Base-by-base conservation (phyloP, 2,888 invertebrate genomes). In the Macrophya alboannulata region DNA sequence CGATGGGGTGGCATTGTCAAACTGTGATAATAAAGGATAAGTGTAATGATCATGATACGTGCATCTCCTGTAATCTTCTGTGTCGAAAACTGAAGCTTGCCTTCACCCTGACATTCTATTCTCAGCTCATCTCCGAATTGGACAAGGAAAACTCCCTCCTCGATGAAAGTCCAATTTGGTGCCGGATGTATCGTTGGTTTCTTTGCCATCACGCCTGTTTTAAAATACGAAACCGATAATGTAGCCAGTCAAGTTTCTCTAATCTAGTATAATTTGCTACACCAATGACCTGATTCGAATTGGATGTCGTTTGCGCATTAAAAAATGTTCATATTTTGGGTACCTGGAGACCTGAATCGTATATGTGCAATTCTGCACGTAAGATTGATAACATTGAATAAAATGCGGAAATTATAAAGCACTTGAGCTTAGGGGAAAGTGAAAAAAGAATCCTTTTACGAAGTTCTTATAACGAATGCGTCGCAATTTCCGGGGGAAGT, bases 21-120 rank as follows among this genome's bases (percentile, higher is more conserved):
- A 62, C 12, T 4, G 62, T 9, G 4, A 62, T 21, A 10, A 62
- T 31, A 2, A 31, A 12, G 12, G 0, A 62, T 62, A 2, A 62
- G 25, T 25, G 21, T 62, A 43, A 55, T n/a, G 6, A 55, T 55
- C 2, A 55, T 6, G 55, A 10, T 87, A 6, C 0, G 84, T 81
- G 65, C 91, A 89, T 62, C 10, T 68, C 17, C 68, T 59, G 77
- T 31, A 17, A 51, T 1, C 2, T 25, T 37, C 77, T 77, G 51
- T 6, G 51, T 77, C 31, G 51, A 37, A 48, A 84, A 68, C 15
- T 81, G 43, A 31, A 71, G 21, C 74, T 62, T 15, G 65, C 62
- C 85, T 55, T 48, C 84, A 12, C 65, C 84, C 9, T 43, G 21
- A 21, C 84, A 74, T 48, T 25, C 1, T 40, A 71, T 79, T 45